Evolutionary conservation across 2,888 invertebrate species (phyloP).

Genomic region (Drymonia ruficornis): DNA sequence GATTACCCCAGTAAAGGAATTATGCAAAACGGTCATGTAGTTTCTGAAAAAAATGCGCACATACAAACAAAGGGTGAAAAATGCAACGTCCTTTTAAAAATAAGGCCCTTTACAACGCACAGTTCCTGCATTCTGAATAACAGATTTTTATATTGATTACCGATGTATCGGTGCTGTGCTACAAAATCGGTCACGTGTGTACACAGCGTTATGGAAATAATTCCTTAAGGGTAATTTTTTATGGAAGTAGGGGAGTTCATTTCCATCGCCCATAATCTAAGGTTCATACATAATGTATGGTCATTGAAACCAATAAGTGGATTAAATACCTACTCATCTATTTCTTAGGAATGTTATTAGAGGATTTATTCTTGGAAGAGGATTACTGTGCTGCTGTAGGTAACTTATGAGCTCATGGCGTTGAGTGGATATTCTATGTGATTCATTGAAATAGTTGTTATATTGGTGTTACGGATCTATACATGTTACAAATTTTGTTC

Average conservation of each 20-base stretch:
- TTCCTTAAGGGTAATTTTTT: background rate
- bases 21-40: too few relatives aligned
- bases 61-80: too few relatives aligned
- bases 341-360: conserved; percentile 27
- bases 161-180: background rate
- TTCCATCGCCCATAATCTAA: conserved; percentile 21
- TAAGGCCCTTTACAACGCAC: too few relatives aligned
- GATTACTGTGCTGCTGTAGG: conserved; percentile 28
- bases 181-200: too few relatives aligned
- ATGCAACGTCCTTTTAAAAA: too few relatives aligned
- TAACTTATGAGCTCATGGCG: conserved; percentile 41
- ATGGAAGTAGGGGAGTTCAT: conserved; percentile 14
- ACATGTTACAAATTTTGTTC: too few relatives aligned
- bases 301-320: conserved; percentile 23
- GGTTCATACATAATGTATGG: conserved; percentile 31
- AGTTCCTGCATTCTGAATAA: background rate
- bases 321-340: conserved; percentile 13
- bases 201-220: background rate
- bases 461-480: too few relatives aligned
- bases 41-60: too few relatives aligned
- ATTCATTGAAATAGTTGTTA: conserved; percentile 6
- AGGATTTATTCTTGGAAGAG: conserved; percentile 30
- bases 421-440: conserved; percentile 14
- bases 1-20: too few relatives aligned
- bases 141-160: background rate